These are phyloP conservation scores for Elymnias hypermnestra DNA, from an alignment of 1,140 invertebrate species.

Conservation along the genomic window DNA sequence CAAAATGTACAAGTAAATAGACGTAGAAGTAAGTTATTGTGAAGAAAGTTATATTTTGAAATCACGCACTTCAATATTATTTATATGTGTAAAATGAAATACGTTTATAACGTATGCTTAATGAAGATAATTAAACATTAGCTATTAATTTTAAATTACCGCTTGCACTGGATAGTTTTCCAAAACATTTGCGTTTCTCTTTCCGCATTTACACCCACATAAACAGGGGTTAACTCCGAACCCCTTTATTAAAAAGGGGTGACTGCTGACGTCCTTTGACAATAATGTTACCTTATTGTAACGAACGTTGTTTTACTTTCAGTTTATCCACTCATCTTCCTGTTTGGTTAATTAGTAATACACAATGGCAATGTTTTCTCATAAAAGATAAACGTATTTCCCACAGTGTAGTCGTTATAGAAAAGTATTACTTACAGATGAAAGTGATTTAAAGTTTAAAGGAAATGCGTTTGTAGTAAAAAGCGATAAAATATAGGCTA, in stretches of 20 bases:
- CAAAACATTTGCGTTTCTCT: constrained; percentile 11
- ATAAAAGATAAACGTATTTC: constrained; percentile 6
- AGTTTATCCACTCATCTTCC: neutral
- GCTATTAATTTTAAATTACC: neutral
- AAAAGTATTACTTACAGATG: constrained; percentile 9
- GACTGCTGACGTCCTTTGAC: constrained; percentile 3
- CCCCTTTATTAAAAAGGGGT: constrained; percentile 16
- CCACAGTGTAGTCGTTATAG: constrained; percentile 1
- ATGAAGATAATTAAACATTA: no score
- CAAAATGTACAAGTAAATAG: no score
- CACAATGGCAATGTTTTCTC: constrained; percentile 11
- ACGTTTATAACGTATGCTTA: no score
- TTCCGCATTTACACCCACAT: constrained; percentile 14
- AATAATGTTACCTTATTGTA: constrained; percentile 12
- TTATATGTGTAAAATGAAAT: no score
- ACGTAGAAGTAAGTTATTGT: no score
- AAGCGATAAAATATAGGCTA: constrained; percentile 1
- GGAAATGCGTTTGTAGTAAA: constrained; percentile 4
- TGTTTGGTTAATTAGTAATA: constrained; percentile 7
- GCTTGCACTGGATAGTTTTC: neutral
- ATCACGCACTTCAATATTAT: no score
- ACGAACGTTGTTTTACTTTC: constrained; percentile 8
- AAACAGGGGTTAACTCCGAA: constrained; percentile 6
- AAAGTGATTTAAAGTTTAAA: constrained; percentile 17
- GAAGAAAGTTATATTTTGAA: no score